Evolutionary conservation across 2,113 vertebrate genomes (phyloP), one percentile per base, ranked within the genome.

Genomic region (Leiothrix lutea): DNA sequence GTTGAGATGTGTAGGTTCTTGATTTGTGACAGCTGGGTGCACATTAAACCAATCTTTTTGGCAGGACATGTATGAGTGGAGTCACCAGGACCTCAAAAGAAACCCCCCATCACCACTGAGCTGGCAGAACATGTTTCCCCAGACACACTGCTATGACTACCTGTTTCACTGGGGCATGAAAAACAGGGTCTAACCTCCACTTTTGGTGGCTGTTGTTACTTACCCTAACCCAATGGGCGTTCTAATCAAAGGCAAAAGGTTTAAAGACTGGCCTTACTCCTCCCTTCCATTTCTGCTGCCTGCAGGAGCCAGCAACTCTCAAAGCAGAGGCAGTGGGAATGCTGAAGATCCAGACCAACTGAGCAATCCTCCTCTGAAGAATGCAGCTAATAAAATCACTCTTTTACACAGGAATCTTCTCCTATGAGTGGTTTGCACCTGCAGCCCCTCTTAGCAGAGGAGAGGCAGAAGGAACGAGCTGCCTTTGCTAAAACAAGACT

Each of bases 61-160:
- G 54, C 44, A 75, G 77, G 29, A 51, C 26, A 31, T 4, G 17
- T 16, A 8, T 5, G 47, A 60, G 51, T 25, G 17, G 42, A 81
- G 15, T 61, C 45, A 61, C 14, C 28, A 35, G 1, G 2, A 45
- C 38, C 13, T 58, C 54, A 62, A 19, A 86, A 56, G 20, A 33
- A 28, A 64, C 21, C 31, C 20, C 51, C n/a, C 19, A 56, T 3
- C 8, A 48, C 18, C 38, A 22, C 33, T 38, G 40, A 18, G 40
- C 18, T 44, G 29, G 8, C 33, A 57, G 51, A 81, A 44, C 18
- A 69, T 12, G 7, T 26, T 57, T 40, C 22, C 42, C 13, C 50
- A 74, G 26, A 19, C 0, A 12, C 25, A 40, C 17, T 12, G 3
- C 35, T n/a, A 0, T 1, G 1, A 29, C 24, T 23, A 25, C 7